Conservation (phyloP, 2,888 invertebrate species). For the Agriopis marginaria region DNA sequence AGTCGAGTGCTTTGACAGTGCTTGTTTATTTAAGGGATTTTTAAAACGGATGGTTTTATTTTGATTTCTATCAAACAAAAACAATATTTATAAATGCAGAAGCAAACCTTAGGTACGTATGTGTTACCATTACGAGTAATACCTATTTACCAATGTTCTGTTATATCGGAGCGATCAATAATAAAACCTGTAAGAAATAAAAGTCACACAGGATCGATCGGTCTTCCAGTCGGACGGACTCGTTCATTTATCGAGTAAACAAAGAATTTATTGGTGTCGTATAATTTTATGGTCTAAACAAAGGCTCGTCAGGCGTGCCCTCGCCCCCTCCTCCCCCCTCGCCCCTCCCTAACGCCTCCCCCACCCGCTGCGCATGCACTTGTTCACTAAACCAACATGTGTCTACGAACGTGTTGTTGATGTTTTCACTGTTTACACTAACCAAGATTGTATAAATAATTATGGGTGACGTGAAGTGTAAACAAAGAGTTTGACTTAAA, state of each 20-base stretch:
- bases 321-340: conserved; percentile 17
- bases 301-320: conserved; percentile 70
- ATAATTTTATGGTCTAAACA: conserved; percentile 86
- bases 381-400: conserved; percentile 69
- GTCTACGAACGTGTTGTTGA: conserved; percentile 80
- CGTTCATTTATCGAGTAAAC: conserved; percentile 81
- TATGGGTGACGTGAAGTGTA: conserved; percentile 57
- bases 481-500: conserved; percentile 57
- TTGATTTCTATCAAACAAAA: conserved; percentile 62
- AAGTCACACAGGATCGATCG: conserved; percentile 65
- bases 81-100: conserved; percentile 40
- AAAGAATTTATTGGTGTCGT: conserved; percentile 84
- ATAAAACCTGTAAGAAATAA: conserved; percentile 47
- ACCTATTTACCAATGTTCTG: conserved; percentile 1
- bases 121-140: neutral
- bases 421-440: conserved; percentile 74
- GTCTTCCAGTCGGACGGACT: conserved; percentile 67
- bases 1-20: conserved; percentile 80
- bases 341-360: conserved; percentile 42
- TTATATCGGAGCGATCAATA: conserved; percentile 22
- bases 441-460: conserved; percentile 70
- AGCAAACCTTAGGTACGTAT: neutral
- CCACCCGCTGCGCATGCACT: conserved; percentile 75
- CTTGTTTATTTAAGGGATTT: conserved; percentile 76
- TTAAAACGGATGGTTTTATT: conserved; percentile 60